Percentiles rank a stretch among this genome's conserved stretches.
phyloP scores from a whole-genome alignment of 2,797 vertebrate species.

The Aldrovandia affinis region DNA sequence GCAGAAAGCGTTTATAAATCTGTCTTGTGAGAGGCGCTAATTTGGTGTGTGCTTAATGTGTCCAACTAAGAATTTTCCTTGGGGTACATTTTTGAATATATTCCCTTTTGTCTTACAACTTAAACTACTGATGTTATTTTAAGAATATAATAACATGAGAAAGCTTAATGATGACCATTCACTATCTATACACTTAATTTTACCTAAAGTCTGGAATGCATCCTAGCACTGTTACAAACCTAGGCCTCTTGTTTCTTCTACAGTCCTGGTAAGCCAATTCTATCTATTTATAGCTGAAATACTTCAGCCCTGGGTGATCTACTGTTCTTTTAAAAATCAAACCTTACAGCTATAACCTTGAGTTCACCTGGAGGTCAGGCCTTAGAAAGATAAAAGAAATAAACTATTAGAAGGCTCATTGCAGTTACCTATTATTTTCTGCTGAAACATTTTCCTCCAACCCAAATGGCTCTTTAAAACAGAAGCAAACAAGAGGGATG shows the following conservation, averaged over 20 bases:
- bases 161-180: background rate
- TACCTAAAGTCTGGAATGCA: background rate
- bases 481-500: too few relatives aligned
- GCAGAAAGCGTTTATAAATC: background rate
- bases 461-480: too few relatives aligned
- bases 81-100: background rate
- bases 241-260: background rate
- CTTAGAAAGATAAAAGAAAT: background rate
- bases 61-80: background rate
- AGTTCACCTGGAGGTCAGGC: background rate
- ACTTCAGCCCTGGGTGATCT: background rate
- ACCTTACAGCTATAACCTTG: background rate
- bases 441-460: too few relatives aligned
- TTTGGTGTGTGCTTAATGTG: background rate
- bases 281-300: background rate
- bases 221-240: background rate
- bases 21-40: background rate
- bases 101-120: background rate
- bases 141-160: background rate
- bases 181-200: background rate
- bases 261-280: background rate
- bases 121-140: background rate
- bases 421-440: too few relatives aligned
- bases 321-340: background rate
- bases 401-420: too few relatives aligned